Percentiles rank a stretch among this genome's conserved stretches.
These are phyloP conservation scores for Trichomalopsis sarcophagae DNA, from an alignment of 1,140 invertebrate species.

Conservation along the genomic window DNA sequence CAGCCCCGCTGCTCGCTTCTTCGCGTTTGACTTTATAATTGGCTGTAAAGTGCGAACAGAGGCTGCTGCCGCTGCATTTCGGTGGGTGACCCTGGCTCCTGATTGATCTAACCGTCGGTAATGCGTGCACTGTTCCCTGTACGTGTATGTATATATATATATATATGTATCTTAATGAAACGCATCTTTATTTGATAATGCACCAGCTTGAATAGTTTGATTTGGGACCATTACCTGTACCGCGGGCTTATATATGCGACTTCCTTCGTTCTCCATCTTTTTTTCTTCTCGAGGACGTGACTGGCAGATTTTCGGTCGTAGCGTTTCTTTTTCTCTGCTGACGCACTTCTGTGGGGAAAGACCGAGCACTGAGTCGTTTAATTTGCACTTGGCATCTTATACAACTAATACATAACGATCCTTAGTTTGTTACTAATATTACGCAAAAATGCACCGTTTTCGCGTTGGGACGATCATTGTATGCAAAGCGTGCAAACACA, in stretches of 20 bases:
- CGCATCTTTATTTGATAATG: conserved; percentile 46
- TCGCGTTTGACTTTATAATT: conserved; percentile 38
- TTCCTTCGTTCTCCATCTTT: not conserved
- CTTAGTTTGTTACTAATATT: no score
- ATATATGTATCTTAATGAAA: conserved; percentile 22
- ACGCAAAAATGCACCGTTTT: no score
- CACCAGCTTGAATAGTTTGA: conserved; percentile 12
- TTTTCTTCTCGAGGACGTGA: not conserved
- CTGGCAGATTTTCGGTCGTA: not conserved
- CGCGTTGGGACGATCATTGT: no score
- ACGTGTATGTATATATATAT: conserved; percentile 1
- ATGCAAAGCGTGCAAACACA: no score
- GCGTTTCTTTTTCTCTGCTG: not conserved
- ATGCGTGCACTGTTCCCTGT: conserved; percentile 20
- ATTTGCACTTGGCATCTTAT: no score
- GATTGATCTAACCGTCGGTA: conserved; percentile 48
- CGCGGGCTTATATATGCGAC: not conserved
- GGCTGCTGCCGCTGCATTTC: not conserved
- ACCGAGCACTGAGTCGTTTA: no score
- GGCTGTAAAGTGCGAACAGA: conserved; percentile 36
- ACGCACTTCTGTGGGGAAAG: no score
- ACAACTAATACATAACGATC: no score
- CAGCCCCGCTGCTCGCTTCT: not conserved
- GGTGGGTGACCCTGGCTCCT: conserved; percentile 49
- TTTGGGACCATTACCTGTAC: not conserved